Conservation (phyloP, 2,797 vertebrate species). For the Phalanger gymnotis region DNA sequence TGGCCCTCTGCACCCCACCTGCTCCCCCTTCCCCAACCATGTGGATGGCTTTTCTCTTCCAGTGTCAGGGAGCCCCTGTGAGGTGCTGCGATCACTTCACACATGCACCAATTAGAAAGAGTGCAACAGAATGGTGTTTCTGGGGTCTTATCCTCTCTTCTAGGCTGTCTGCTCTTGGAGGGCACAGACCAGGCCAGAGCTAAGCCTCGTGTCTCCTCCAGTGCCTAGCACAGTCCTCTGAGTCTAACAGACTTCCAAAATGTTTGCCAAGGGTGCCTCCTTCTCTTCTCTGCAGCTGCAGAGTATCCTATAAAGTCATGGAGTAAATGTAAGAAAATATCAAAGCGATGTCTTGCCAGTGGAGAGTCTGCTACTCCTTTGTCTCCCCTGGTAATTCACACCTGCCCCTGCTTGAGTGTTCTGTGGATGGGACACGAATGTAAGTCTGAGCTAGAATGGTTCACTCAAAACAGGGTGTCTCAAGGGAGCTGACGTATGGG, state of each 20-base stretch:
- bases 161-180: neutral
- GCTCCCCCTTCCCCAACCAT: neutral
- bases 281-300: neutral
- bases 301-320: neutral
- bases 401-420: conserved; percentile 17
- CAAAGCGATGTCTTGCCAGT: neutral
- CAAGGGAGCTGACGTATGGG: neutral
- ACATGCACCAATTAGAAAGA: neutral
- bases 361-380: neutral
- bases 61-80: neutral
- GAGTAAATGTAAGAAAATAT: neutral
- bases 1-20: neutral
- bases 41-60: neutral
- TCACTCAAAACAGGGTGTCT: conserved; percentile 7
- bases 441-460: neutral
- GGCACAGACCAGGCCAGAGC: neutral
- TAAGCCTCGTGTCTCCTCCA: neutral
- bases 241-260: neutral
- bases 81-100: neutral
- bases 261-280: neutral
- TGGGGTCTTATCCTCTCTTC: neutral
- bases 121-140: neutral
- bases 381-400: conserved; percentile 21
- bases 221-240: neutral
- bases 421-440: neutral